These are phyloP conservation scores for Sycophila texana DNA, from an alignment of 2,888 invertebrate genomes.

Conservation along the genomic window DNA sequence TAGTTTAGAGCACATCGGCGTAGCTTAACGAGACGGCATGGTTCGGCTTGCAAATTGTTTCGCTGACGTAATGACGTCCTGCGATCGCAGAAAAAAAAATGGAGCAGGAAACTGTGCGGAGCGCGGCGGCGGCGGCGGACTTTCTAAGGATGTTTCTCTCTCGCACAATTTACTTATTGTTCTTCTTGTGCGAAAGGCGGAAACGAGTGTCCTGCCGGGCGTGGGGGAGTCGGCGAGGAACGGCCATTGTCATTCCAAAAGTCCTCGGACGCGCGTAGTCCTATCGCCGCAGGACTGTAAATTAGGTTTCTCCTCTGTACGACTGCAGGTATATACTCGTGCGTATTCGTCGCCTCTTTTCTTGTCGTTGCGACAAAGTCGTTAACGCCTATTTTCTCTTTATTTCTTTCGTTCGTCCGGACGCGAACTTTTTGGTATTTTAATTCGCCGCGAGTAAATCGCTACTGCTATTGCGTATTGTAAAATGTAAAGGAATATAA, in stretches of 20 bases:
- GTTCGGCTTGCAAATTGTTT: constrained; percentile 40
- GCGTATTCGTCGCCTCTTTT: not conserved
- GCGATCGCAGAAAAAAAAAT: constrained; percentile 24
- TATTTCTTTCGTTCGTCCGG: constrained; percentile 10
- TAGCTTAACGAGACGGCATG: constrained; percentile 20
- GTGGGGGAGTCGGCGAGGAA: constrained; percentile 1
- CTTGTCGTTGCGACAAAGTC: not conserved
- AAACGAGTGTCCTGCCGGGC: constrained; percentile 42
- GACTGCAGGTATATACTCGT: not conserved
- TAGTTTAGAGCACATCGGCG: constrained; percentile 1
- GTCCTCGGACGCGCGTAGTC: constrained; percentile 34
- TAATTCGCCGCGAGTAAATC: too few relatives aligned
- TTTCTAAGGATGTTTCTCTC: constrained; percentile 51
- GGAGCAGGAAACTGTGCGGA: constrained; percentile 40
- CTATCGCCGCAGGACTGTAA: constrained; percentile 37
- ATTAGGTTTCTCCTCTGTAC: constrained; percentile 45
- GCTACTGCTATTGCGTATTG: too few relatives aligned
- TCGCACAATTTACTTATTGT: constrained; percentile 48
- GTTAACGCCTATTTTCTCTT: constrained; percentile 41
- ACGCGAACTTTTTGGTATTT: too few relatives aligned
- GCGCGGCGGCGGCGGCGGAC: constrained; percentile 14
- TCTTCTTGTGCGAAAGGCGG: constrained; percentile 47
- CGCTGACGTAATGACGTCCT: constrained; percentile 40
- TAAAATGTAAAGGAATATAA: too few relatives aligned
- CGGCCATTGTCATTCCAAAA: constrained; percentile 48